Conservation (phyloP, 2,888 invertebrate species). For the Campoplex nolae region DNA sequence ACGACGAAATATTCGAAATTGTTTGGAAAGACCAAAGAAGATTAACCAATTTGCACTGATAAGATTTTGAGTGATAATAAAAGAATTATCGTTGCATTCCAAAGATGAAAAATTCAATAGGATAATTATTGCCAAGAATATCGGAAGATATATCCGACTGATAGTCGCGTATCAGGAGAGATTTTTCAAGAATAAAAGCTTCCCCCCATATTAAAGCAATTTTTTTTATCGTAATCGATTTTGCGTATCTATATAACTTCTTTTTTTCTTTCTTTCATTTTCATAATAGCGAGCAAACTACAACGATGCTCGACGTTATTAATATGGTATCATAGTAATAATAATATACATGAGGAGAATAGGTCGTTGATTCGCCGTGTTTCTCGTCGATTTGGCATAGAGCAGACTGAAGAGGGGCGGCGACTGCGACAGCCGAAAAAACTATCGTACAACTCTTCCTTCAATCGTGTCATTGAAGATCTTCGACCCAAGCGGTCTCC, state of each 20-base stretch:
- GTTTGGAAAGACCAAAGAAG: background rate
- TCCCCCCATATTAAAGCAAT: slow-evolving; percentile 37
- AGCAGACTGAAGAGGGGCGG: slow-evolving; percentile 78
- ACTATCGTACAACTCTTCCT: slow-evolving; percentile 37
- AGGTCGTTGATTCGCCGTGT: slow-evolving; percentile 65
- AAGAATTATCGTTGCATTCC: background rate
- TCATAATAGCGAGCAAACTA: slow-evolving; percentile 56
- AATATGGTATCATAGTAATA: slow-evolving; percentile 59
- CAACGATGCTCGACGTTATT: slow-evolving; percentile 70
- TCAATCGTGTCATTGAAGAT: slow-evolving; percentile 88
- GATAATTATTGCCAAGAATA: slow-evolving; percentile 34
- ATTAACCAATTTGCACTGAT: background rate
- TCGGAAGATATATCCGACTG: slow-evolving; percentile 43
- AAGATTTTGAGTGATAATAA: background rate
- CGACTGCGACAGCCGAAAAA: slow-evolving; percentile 60
- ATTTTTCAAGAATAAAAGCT: slow-evolving; percentile 34
- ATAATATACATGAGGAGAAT: slow-evolving; percentile 70
- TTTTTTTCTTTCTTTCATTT: slow-evolving; percentile 45
- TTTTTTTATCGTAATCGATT: slow-evolving; percentile 34
- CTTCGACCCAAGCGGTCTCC: slow-evolving; percentile 93
- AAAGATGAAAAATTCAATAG: background rate
- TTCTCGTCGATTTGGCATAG: slow-evolving; percentile 76
- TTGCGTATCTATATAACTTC: slow-evolving; percentile 20
- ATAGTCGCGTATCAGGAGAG: slow-evolving; percentile 37
- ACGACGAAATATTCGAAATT: background rate